Base-by-base conservation (phyloP, 1,140 invertebrate genomes). In the Cylas formicarius region DNA sequence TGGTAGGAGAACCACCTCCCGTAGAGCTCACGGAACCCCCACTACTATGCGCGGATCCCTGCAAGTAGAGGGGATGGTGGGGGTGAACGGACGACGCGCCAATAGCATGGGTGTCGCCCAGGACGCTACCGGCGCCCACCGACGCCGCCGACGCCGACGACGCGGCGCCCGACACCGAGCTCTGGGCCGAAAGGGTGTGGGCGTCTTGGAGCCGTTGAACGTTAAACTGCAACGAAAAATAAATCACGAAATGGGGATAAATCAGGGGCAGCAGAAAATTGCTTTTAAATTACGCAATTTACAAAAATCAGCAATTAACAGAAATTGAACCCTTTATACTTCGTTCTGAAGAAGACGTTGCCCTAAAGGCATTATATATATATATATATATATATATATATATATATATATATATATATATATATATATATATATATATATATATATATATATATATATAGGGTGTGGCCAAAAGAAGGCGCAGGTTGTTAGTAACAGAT, bases 11-110 rank as follows among this genome's bases (percentile, higher is more conserved):
- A 10, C 55, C 59, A 14, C 64, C 64, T 11, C 63, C 64, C 18
- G 62, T 59, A 17, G 58, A 60, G 52, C 61, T 63, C 16, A 62
- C 60, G 13, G 61, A 62, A n/a, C 62, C 63, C 34, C 58, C 60
- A 13, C 58, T 58, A 50, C 62, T 63, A 44, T 63, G 60, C 27
- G 61, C 50, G 2, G 61, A 58, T 17, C 58, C 57, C 35, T 59
- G 59, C 10, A 59, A 49, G 47, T 63, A 63, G 17, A 63, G 47
- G 32, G 52, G 39, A 13, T 61, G 60, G n/a, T 54, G 41, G 19
- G 45, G 44, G 20, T 58, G 56, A 3, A 35, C 8, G 29, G 8
- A 1, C 11, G 45, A 33, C 41, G 50, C 34, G 29, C 42, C 50
- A 21, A 44, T 43, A 29, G 51, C 35, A 40, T 57, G 56, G 36